phyloP scores from a whole-genome alignment of 2,113 vertebrate species.

The Cromileptes altivelis region DNA sequence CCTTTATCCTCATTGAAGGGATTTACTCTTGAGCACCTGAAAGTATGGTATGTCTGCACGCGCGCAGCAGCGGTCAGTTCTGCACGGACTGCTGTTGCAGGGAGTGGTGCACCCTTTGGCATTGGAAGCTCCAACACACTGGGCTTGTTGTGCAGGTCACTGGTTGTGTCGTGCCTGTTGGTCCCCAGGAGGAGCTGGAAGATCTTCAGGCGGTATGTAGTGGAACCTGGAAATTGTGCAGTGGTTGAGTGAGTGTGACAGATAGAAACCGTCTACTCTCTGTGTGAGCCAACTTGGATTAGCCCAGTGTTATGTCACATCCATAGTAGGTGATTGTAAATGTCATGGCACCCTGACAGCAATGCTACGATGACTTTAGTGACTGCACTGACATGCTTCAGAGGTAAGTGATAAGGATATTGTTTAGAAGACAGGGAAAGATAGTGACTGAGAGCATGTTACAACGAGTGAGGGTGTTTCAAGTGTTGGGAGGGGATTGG shows the following conservation, averaged over 20 bases:
- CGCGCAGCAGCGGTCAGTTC: constrained; percentile 7
- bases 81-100: constrained; percentile 15
- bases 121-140: constrained; percentile 37
- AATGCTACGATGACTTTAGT: constrained; percentile 7
- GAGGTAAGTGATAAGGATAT: constrained; percentile 2
- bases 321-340: constrained; percentile 19
- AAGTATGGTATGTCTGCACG: constrained; percentile 36
- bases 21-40: constrained; percentile 74
- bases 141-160: constrained; percentile 65
- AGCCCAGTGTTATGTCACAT: constrained; percentile 31
- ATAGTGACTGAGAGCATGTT: neutral
- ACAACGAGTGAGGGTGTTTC: neutral
- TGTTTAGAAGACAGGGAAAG: neutral
- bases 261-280: constrained; percentile 3
- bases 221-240: neutral
- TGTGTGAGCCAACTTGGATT: constrained; percentile 41
- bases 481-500: constrained; percentile 60
- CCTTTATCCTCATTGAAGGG: constrained; percentile 73
- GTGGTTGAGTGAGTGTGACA: constrained; percentile 29
- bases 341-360: constrained; percentile 37
- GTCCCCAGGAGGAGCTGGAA: constrained; percentile 61
- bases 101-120: neutral
- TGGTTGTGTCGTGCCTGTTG: constrained; percentile 23
- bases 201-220: constrained; percentile 77
- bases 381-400: constrained; percentile 1